Base-by-base conservation (phyloP, 2,113 vertebrate genomes). In the Anarhynchus alexandrinus region DNA sequence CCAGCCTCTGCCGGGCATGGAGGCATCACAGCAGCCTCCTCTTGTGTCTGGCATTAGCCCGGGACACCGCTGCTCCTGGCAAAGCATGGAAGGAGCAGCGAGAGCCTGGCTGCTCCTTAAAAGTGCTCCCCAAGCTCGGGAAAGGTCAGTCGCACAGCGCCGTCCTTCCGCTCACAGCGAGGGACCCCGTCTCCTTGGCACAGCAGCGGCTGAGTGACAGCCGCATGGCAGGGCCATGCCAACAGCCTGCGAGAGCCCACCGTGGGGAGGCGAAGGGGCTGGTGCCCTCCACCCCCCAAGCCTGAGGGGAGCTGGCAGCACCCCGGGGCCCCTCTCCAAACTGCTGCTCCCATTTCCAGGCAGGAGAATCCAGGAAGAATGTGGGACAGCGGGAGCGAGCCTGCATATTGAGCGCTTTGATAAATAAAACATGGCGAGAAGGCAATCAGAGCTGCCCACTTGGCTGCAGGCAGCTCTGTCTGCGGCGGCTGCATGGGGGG, bases 401-500 rank as follows among this genome's bases (percentile, higher is more conserved):
- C 77, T 93, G 91, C 85, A 69, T 32, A 70, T 84, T 47, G 91
- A 96, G 79, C 6, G 15, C 70, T 86, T 90, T 69, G 83, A 97
- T 96, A 96, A 97, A 96, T 95, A 97, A 97, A 97, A 92, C 76
- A 93, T 94, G 92, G 36, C 1, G 15, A 79, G 88, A 58, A 97
- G 93, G 95, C 94, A 96, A 96, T 76, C 71, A 34, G 88, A 77
- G 82, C 94, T 93, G 81, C 92, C 86, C 92, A 64, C 88, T 95
- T 94, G 82, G 82, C 94, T 86, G 90, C 91, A 72, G 76, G 93
- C 92, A 2, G 94, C 80, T 96, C 88, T 22, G 82, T n/a, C 94
- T 88, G 93, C 26, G 4, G 94, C 29, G 1, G 77, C 85, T 71
- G 73, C 91, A 85, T 15, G 66, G 81, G 76, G 84, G 79, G 72